phyloP scores from a whole-genome alignment of 2,113 vertebrate species.

The Coptodon bakossiorum region DNA sequence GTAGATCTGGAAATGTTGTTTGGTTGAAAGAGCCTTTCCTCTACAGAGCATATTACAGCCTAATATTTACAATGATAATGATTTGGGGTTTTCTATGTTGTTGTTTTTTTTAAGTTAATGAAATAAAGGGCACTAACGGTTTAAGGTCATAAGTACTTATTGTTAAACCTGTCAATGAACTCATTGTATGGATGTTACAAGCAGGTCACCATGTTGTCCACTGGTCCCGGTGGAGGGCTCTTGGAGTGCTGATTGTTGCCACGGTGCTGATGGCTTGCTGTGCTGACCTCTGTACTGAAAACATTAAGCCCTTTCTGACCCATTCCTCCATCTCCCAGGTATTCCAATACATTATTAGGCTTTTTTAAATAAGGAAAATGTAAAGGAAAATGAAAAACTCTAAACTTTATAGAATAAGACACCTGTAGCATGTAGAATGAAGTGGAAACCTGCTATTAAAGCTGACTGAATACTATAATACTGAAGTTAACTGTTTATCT shows the following conservation, averaged over 20 bases:
- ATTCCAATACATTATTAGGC: background rate
- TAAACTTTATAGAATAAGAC: background rate
- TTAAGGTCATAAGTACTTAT: background rate
- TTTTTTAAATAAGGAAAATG: background rate
- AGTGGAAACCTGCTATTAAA: background rate
- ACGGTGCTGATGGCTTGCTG: conserved; percentile 84
- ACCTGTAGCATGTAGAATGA: background rate
- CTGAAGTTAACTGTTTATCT: background rate
- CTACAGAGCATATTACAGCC: background rate
- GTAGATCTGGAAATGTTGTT: background rate
- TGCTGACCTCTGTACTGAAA: conserved; percentile 80
- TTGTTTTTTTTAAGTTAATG: accelerated
- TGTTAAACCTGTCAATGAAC: background rate
- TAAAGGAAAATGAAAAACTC: background rate
- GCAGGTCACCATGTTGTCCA: conserved; percentile 73
- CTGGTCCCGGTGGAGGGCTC: conserved; percentile 78
- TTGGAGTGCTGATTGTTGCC: conserved; percentile 77
- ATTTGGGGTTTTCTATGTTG: accelerated
- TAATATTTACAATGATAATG: background rate
- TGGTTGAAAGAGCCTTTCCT: background rate
- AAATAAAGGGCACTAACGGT: background rate
- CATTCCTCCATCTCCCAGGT: conserved; percentile 80
- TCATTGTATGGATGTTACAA: background rate
- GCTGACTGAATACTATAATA: background rate
- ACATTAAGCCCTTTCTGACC: conserved; percentile 81